Conservation (phyloP, 2,113 vertebrate species). For the Dipodomys stephensi region DNA sequence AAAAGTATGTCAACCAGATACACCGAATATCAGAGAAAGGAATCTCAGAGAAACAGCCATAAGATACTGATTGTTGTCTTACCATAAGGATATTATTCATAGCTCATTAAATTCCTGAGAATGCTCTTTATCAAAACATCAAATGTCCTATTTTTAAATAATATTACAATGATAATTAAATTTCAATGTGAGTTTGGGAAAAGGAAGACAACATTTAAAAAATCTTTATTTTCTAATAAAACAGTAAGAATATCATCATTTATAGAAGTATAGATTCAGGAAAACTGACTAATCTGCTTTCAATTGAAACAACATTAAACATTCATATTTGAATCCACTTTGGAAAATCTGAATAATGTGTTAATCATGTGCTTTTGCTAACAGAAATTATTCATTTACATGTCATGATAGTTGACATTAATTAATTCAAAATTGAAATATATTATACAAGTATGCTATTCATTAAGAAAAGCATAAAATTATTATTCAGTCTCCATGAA, state of each 20-base stretch:
- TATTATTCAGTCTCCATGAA: neutral
- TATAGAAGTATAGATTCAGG: neutral
- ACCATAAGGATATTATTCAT: neutral
- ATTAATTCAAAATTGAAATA: conserved; percentile 14
- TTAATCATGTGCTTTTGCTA: conserved; percentile 13
- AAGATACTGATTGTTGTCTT: neutral
- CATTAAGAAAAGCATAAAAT: neutral
- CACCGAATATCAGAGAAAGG: neutral
- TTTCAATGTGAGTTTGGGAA: neutral
- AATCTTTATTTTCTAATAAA: neutral
- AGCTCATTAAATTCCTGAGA: neutral
- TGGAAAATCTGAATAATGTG: neutral
- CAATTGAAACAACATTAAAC: conserved; percentile 15
- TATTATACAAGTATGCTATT: neutral
- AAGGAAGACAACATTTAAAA: neutral
- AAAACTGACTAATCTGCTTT: neutral
- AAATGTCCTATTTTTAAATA: neutral
- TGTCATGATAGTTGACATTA: neutral
- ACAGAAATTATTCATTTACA: neutral
- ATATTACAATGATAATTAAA: neutral
- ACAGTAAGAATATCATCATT: neutral
- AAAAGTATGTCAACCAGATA: neutral
- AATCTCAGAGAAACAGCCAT: neutral
- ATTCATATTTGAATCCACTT: neutral
- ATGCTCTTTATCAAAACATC: neutral